Base-by-base conservation (phyloP, 2,888 invertebrate genomes). In the Hanleya hanleyi region DNA sequence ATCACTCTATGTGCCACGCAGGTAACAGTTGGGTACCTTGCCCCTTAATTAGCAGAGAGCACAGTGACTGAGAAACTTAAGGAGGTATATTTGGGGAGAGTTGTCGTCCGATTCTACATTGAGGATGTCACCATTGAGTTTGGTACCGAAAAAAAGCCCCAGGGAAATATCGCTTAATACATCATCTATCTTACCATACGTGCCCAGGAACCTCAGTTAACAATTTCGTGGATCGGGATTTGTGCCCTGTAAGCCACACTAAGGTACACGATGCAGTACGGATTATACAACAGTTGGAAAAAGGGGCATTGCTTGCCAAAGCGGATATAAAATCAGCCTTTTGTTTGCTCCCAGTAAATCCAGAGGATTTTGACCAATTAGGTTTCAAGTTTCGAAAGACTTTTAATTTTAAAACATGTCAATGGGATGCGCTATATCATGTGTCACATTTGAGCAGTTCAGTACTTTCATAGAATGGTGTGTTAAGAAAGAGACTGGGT, bases 321-420 rank as follows among this genome's bases (percentile, higher is more conserved):
- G 29, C 64, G 1, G 77, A 77, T 41, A 74, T 77, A 0, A 70
- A 76, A 49, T 72, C 70, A n/a, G 75, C 77, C 7, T 77, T 76
- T 37, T 41, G 77, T 2, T 47, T 77, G 2, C 32, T 77, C 5
- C 72, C 73, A 5, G 57, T 80, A 5, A n/a, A 36, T 38, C 73
- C 73, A 6, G 41, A 37, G 3, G 76, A 78, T 68, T 75, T 77
- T 70, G 71, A 74, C 18, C 50, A 67, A 18, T n/a, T 79, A 1
- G 75, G 77, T 0, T 69, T 73, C 67, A 49, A 62, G 38, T 69
- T 71, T n/a, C n/a, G n/a, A n/a, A n/a, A n/a, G n/a, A n/a, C n/a
- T n/a, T n/a, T 15, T 74, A 72, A 57, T 78, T 71, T 36, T 41
- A 68, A 37, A 67, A 74, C 51, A 74, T 73, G 18, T 72, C 37